Evolutionary conservation across 2,113 vertebrate species (phyloP).

Genomic region (Gopherus evgoodei): DNA sequence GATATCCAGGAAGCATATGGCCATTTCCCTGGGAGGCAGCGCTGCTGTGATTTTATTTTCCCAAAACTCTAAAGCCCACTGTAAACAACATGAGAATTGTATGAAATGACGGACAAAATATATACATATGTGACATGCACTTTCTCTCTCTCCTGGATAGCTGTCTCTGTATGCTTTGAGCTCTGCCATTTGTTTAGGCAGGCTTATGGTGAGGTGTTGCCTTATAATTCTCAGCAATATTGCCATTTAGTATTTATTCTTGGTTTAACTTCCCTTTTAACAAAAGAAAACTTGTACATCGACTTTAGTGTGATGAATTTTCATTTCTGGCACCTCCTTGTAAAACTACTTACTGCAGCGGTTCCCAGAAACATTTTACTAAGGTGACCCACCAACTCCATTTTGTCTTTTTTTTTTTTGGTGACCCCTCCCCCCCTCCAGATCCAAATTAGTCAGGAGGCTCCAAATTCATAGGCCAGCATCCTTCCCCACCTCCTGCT

Average conservation of each 20-base stretch:
- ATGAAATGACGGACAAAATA: neutral
- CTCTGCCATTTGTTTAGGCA: neutral
- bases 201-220: neutral
- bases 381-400: neutral
- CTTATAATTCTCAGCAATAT: accelerated
- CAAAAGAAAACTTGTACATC: neutral
- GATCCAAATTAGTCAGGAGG: neutral
- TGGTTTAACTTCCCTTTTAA: neutral
- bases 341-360: neutral
- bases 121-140: neutral
- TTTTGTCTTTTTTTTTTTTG: neutral
- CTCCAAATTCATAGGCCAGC: neutral
- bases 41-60: neutral
- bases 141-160: neutral
- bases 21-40: neutral
- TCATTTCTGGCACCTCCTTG: neutral
- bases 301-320: neutral
- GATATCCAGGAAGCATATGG: neutral
- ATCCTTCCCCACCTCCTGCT: neutral
- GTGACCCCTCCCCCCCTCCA: neutral
- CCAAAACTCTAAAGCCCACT: neutral
- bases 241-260: neutral
- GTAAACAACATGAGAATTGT: neutral
- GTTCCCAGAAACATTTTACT: neutral
- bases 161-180: neutral